These are phyloP conservation scores for Alentia gelatinosa DNA, from an alignment of 2,888 invertebrate species.

Conservation along the genomic window DNA sequence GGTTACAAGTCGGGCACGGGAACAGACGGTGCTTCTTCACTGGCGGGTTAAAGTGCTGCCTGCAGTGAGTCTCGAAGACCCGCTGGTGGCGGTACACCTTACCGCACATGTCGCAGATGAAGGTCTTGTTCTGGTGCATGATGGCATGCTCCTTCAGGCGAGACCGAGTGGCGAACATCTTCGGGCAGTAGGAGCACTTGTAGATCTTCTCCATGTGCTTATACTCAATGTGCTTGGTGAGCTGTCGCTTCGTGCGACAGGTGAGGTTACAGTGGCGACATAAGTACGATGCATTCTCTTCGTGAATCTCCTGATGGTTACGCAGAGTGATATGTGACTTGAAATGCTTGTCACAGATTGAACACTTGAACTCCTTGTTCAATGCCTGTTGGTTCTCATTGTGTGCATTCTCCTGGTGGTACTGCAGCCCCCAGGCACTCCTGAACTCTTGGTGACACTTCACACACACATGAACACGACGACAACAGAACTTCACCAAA, in stretches of 20 bases:
- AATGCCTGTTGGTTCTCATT: background rate
- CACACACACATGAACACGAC: constrained; percentile 1
- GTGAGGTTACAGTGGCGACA: constrained; percentile 39
- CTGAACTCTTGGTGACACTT: constrained; percentile 48
- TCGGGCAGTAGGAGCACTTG: constrained; percentile 47
- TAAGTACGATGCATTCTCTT: background rate
- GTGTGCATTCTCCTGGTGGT: constrained; percentile 39
- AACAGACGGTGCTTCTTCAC: constrained; percentile 32
- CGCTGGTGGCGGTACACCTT: constrained; percentile 44
- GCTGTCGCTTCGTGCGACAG: constrained; percentile 40
- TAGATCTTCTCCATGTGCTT: constrained; percentile 52
- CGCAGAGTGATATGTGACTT: constrained; percentile 28
- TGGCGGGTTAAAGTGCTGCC: constrained; percentile 35
- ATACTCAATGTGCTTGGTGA: constrained; percentile 37
- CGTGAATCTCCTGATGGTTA: constrained; percentile 44
- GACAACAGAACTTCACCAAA: background rate
- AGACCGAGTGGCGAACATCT: constrained; percentile 36
- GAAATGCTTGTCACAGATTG: background rate
- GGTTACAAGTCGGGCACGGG: constrained; percentile 19
- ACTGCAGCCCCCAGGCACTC: constrained; percentile 41
- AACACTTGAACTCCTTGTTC: background rate
- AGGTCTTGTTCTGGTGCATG: constrained; percentile 50
- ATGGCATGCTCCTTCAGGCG: constrained; percentile 48
- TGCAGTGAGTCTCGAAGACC: constrained; percentile 34
- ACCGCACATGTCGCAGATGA: constrained; percentile 43